Percentiles rank a stretch among this genome's conserved stretches.
phyloP scores from a whole-genome alignment of 2,113 vertebrate species.

The Sinocyclocheilus maitianheensis region DNA sequence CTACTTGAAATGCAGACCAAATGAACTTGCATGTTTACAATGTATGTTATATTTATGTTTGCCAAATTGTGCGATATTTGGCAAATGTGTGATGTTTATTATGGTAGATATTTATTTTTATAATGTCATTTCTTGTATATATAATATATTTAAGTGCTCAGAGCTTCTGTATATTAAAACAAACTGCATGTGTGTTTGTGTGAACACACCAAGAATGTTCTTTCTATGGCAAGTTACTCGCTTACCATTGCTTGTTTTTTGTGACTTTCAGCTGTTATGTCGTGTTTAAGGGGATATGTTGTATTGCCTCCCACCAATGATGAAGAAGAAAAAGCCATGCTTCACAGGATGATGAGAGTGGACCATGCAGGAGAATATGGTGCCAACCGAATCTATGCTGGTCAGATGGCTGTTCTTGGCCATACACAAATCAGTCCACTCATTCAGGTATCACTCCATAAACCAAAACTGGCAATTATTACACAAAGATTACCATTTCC shows the following conservation, averaged over 20 bases:
- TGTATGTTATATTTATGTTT: background rate
- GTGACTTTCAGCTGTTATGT: constrained; percentile 39
- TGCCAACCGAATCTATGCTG: constrained; percentile 92
- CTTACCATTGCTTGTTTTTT: constrained; percentile 26
- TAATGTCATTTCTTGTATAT: background rate
- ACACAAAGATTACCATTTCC: background rate
- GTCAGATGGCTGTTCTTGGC: constrained; percentile 91
- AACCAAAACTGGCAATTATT: background rate
- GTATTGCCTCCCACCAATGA: constrained; percentile 68
- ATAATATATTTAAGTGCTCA: background rate
- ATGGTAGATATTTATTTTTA: background rate
- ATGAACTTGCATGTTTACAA: background rate
- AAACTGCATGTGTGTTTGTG: background rate
- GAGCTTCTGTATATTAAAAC: background rate
- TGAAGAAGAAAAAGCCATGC: constrained; percentile 67
- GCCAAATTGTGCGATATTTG: background rate
- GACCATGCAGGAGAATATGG: constrained; percentile 95
- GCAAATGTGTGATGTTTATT: background rate
- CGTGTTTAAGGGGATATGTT: constrained; percentile 57
- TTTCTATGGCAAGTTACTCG: background rate
- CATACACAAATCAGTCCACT: constrained; percentile 77
- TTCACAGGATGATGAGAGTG: constrained; percentile 88
- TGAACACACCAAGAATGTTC: background rate
- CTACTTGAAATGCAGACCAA: background rate
- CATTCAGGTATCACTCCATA: constrained; percentile 82